Evolutionary conservation across 2,797 vertebrate genomes (phyloP), one percentile per base, ranked within the genome.

Genomic region (Coregonus suidteri): DNA sequence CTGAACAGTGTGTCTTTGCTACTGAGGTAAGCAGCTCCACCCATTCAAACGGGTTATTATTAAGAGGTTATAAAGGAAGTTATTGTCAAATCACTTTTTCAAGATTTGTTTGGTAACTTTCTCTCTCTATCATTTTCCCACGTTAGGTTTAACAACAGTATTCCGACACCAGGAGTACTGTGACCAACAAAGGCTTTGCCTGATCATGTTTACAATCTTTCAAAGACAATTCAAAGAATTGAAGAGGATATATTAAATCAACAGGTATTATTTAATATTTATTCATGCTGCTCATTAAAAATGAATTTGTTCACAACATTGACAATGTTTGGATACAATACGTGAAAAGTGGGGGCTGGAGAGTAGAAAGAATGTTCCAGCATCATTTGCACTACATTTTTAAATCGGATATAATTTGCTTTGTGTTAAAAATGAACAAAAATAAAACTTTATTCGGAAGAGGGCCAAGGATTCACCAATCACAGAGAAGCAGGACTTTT

Each of bases 1-100:
- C 86, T 69, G 95, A 95, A 30, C 93, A 92, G 75, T 92, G 92
- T 87, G 91, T 96, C 81, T 95, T 95, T 75, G 95, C 95, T 76
- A 96, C 95, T 20, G 95, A 96, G 95, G 95, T 96, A 90, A 95
- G 81, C 5, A 76, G 34, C 34, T 18, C 2, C 18, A 0, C 11
- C 14, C 13, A 37, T 68, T 37, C 31, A 34, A 68, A 15, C 66
- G 0, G 31, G 13, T 68, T 16, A 34, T 16, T 20, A 68, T 68
- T 35, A 16, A 68, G 66, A 35, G 34, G 37, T 68, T 4, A 9
- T 18, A 66, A 13, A 51, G 31, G 7, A 80, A 30, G 1, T 25
- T 18, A 7, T 70, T 66, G 5, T 31, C 1, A 16, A 30, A 13
- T 5, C 0, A 14, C 15, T 7, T 25, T 65, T 1, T 20, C 20